Percentiles rank a stretch among this genome's conserved stretches.
Conservation (phyloP, 2,888 invertebrate species). For the Allacma fusca region DNA sequence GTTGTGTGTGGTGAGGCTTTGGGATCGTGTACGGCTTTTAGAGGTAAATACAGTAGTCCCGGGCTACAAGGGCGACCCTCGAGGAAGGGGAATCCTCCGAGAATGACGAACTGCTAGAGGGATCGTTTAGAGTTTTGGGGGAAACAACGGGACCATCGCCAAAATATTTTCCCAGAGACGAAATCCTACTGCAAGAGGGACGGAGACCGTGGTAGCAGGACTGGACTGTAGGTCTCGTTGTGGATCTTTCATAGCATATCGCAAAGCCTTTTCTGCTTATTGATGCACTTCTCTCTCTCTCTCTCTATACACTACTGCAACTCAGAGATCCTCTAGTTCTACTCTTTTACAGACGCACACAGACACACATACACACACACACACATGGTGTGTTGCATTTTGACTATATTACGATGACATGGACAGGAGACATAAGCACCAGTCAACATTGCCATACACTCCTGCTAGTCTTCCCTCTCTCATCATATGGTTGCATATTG, state of each 20-base stretch:
- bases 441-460: not conserved
- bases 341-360: slow-evolving; percentile 7
- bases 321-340: not conserved
- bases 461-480: no score
- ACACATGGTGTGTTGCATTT: slow-evolving; percentile 9
- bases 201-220: no score
- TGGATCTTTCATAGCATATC: not conserved
- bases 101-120: no score
- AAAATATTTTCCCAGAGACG: no score
- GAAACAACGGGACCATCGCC: no score
- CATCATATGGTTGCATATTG: not conserved
- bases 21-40: no score
- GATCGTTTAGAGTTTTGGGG: no score
- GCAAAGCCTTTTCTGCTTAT: not conserved
- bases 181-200: no score
- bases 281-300: not conserved
- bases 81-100: no score
- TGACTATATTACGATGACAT: slow-evolving; percentile 16
- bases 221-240: not conserved
- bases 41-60: no score
- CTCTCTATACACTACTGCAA: not conserved
- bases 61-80: no score
- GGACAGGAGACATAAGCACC: slow-evolving; percentile 1
- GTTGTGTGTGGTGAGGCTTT: no score
- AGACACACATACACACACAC: not conserved